Percentiles rank a stretch among this genome's conserved stretches.
phyloP scores from a whole-genome alignment of 2,113 vertebrate genomes.

The Herpailurus yagouaroundi region DNA sequence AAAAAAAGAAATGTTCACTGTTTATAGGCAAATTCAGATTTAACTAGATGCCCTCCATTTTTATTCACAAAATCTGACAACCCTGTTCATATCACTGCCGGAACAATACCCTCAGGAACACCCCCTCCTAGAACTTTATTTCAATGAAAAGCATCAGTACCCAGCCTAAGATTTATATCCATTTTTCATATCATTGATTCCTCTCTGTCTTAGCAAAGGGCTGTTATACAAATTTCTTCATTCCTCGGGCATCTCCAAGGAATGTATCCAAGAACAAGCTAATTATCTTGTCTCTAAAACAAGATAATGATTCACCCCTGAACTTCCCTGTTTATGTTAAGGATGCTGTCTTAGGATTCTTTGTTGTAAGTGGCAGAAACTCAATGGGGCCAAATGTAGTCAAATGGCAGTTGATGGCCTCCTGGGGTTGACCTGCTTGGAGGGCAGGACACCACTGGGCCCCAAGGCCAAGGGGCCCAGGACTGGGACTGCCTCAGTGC shows the following conservation, averaged over 20 bases:
- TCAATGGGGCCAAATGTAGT: neutral
- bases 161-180: neutral
- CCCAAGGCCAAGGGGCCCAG: fast-evolving
- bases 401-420: neutral
- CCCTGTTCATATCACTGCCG: too few relatives aligned
- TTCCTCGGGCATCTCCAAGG: neutral
- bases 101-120: fast-evolving
- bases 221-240: neutral
- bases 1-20: neutral
- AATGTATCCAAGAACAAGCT: neutral
- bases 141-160: neutral
- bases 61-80: neutral
- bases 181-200: neutral
- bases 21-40: neutral
- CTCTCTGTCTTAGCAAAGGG: neutral
- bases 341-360: neutral
- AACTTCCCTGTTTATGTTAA: neutral
- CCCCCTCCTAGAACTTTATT: fast-evolving
- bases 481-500: too few relatives aligned
- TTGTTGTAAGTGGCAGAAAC: neutral
- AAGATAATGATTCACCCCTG: neutral
- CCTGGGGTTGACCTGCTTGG: fast-evolving
- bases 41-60: neutral
- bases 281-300: neutral
- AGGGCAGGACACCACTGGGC: fast-evolving